These are phyloP conservation scores for Oxyteleia sp. DNA, from an alignment of 2,888 invertebrate genomes.

Conservation along the genomic window DNA sequence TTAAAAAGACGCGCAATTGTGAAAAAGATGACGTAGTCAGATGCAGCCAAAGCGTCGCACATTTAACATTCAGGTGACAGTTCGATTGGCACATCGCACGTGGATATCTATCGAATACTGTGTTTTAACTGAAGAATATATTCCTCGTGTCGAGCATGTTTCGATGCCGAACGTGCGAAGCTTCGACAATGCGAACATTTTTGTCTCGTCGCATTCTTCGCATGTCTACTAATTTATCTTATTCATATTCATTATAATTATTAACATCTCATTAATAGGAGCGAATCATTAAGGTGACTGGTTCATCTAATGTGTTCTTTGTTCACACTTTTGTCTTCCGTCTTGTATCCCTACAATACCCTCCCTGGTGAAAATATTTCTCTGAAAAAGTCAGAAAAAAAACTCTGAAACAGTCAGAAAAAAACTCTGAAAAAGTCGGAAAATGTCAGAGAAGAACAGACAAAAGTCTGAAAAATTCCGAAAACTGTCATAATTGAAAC, in stretches of 20 bases:
- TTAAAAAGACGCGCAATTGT: slow-evolving; percentile 52
- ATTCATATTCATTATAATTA: slow-evolving; percentile 30
- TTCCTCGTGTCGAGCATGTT: slow-evolving; percentile 54
- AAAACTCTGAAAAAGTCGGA: too few species aligned
- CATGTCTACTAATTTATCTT: slow-evolving; percentile 25
- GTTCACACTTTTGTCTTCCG: too few species aligned
- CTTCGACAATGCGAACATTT: slow-evolving; percentile 19
- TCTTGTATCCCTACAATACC: too few species aligned
- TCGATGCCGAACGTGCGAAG: slow-evolving; percentile 47
- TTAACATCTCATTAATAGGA: slow-evolving; percentile 36
- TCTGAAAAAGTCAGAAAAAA: too few species aligned
- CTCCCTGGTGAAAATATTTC: too few species aligned
- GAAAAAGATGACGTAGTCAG: slow-evolving; percentile 37
- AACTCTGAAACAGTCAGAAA: too few species aligned
- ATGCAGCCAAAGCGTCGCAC: slow-evolving; percentile 12
- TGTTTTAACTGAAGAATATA: slow-evolving; percentile 57
- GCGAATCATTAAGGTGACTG: background rate
- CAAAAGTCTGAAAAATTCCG: too few species aligned
- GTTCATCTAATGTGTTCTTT: background rate
- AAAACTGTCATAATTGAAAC: too few species aligned
- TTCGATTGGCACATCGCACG: slow-evolving; percentile 68
- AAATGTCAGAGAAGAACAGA: too few species aligned
- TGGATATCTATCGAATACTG: slow-evolving; percentile 64
- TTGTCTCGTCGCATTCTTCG: slow-evolving; percentile 38
- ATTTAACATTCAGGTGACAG: slow-evolving; percentile 58